Conservation (phyloP, 1,140 invertebrate genomes). For the Capitella teleta region DNA sequence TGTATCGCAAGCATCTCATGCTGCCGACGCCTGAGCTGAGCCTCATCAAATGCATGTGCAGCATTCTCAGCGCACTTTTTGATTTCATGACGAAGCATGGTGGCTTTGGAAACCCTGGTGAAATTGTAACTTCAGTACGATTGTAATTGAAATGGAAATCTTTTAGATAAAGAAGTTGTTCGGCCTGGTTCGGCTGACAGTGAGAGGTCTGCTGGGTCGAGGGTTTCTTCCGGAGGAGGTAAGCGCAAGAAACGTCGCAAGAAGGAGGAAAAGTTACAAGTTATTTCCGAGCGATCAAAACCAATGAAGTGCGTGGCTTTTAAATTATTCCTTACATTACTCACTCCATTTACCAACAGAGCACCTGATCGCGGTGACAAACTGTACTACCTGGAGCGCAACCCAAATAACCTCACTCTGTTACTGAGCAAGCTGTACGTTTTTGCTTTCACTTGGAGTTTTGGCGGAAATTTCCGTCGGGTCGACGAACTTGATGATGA, state of each 20-base stretch:
- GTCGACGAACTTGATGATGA: conserved; percentile 39
- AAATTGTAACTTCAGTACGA: no score
- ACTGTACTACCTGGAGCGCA: conserved; percentile 33
- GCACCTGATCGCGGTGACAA: conserved; percentile 14
- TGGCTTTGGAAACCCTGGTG: conserved; percentile 34
- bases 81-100: conserved; percentile 33
- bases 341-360: no score
- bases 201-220: no score
- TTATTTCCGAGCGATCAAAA: no score
- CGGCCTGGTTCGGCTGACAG: no score
- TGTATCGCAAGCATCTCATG: conserved; percentile 22
- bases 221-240: no score
- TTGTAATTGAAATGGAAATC: no score
- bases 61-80: conserved; percentile 32
- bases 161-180: no score
- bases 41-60: conserved; percentile 30
- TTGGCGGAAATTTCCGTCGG: conserved; percentile 34
- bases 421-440: conserved; percentile 46
- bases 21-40: conserved; percentile 27
- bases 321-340: no score
- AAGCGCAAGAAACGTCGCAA: no score
- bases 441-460: conserved; percentile 38
- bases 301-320: no score
- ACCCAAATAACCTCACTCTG: conserved; percentile 35
- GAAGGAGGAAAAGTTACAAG: no score